Evolutionary conservation across 2,797 vertebrate genomes (phyloP).

Genomic region (Anguilla marmorata): DNA sequence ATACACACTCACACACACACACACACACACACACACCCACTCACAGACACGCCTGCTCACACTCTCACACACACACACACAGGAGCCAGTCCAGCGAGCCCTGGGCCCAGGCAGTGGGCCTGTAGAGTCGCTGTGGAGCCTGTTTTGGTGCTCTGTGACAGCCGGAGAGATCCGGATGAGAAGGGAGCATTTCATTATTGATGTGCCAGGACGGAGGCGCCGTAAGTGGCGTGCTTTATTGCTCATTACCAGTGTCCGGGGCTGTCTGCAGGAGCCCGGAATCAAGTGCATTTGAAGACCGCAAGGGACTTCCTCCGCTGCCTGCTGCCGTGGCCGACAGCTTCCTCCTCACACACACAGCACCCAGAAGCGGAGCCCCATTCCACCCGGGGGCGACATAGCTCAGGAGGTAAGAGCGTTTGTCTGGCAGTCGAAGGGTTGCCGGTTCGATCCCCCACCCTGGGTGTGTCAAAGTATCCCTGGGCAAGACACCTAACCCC

Average conservation of each 20-base stretch:
- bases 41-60: neutral
- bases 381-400: too few relatives aligned
- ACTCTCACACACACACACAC: neutral
- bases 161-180: neutral
- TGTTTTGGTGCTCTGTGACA: neutral
- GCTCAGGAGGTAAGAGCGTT: too few relatives aligned
- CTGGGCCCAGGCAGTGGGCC: neutral
- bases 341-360: neutral
- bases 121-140: neutral
- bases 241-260: neutral
- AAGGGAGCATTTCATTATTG: neutral
- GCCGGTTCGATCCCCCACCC: too few relatives aligned
- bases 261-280: neutral
- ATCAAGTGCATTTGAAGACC: neutral
- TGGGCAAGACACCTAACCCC: too few relatives aligned
- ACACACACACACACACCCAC: neutral
- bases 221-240: slow-evolving; percentile 8
- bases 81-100: neutral
- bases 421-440: too few relatives aligned
- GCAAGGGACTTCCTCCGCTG: neutral
- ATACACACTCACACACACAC: neutral
- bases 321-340: neutral
- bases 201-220: neutral
- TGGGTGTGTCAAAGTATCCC: too few relatives aligned
- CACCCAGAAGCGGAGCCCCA: neutral